Base-by-base conservation (phyloP, 2,113 vertebrate genomes). In the Peromyscus leucopus region DNA sequence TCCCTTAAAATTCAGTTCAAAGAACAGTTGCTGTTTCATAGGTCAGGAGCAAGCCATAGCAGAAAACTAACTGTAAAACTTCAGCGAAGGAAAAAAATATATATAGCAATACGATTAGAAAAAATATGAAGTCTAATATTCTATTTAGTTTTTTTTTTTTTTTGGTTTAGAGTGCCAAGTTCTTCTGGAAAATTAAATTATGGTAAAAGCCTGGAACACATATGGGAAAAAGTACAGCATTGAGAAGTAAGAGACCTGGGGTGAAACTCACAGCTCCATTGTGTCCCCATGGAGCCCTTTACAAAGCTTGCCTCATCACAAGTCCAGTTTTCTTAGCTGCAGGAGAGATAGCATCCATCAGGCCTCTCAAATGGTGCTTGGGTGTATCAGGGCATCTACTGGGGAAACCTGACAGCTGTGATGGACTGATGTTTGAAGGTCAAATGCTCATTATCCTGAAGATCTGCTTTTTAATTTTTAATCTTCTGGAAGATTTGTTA, bases 121-220 rank as follows among this genome's bases (percentile, higher is more conserved):
- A 92, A 96, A 85, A 51, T 79, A 26, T n/a, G 85, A 71, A 85
- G n/a, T 82, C 42, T 78, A 57, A 51, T 88, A 74, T 61, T 89
- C 33, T 10, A 55, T 69, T 87, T 69, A 67, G 17, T 87, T 36
- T 31, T 86, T 51, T 36, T 83, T 82, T 39, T 46, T 48, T 48
- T 89, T 94, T 86, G 48, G 33, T 55, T 78, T 90, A 4, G 39
- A 59, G 67, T 93, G 74, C 88, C 78, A 94, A 92, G 55, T 82
- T 95, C 72, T 88, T 57, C 71, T 94, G 33, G 65, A 84, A 76
- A 94, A 94, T 82, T 36, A 92, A 91, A 42, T 67, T 28, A 59
- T 42, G 67, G 55, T 6, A 48, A 75, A 90, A 83, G 28, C n/a
- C 55, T 90, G 36, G 74, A n/a, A 86, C 85, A 95, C n/a, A 88